Conservation (phyloP, 2,797 vertebrate genomes). For the Propithecus deckenii region DNA sequence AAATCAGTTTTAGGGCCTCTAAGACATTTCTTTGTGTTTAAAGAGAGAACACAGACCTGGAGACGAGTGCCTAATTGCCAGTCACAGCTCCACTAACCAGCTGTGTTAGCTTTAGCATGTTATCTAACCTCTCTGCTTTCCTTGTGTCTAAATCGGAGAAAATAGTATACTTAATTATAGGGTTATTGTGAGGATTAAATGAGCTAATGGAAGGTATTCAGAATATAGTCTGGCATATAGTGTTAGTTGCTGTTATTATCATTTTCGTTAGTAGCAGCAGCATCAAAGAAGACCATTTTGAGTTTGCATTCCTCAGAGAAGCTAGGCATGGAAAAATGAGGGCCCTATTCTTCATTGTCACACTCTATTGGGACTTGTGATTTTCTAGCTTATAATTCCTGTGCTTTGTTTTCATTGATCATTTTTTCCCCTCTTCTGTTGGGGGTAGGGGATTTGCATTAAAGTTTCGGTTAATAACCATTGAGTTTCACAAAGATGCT, state of each 20-base stretch:
- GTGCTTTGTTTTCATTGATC: not conserved
- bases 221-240: not conserved
- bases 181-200: not conserved
- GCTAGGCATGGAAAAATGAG: not conserved
- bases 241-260: not conserved
- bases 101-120: not conserved
- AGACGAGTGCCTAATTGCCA: not conserved
- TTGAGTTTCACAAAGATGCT: not conserved
- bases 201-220: not conserved
- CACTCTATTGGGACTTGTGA: not conserved
- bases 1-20: not conserved
- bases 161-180: not conserved
- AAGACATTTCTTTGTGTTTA: not conserved
- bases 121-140: not conserved
- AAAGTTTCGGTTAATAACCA: not conserved
- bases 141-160: not conserved
- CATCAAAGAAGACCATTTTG: not conserved
- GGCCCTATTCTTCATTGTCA: not conserved
- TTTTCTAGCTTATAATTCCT: not conserved
- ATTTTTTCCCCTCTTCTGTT: not conserved
- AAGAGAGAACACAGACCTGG: not conserved
- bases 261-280: not conserved
- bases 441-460: not conserved
- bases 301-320: not conserved
- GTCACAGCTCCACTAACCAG: not conserved